These are phyloP conservation scores for Xylocampa areola DNA, from an alignment of 2,888 invertebrate genomes.

Conservation along the genomic window DNA sequence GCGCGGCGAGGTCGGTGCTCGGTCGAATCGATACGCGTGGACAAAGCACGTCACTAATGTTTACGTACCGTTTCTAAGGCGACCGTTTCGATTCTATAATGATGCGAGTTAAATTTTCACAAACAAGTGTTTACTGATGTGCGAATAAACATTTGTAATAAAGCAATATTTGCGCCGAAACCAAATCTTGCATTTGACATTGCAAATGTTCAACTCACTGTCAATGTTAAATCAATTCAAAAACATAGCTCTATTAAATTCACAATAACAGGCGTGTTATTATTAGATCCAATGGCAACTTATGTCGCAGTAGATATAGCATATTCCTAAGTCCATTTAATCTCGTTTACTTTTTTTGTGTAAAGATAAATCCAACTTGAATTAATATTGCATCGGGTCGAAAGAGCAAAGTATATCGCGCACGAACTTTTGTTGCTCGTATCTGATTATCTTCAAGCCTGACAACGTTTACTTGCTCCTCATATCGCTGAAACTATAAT, in stretches of 20 bases:
- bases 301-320: conserved; percentile 18
- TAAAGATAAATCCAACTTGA: conserved; percentile 12
- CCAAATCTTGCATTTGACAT: conserved; percentile 10
- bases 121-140: conserved; percentile 10
- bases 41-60: conserved; percentile 76
- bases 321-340: conserved; percentile 1
- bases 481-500: conserved; percentile 9
- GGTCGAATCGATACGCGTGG: conserved; percentile 74
- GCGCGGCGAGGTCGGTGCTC: conserved; percentile 66
- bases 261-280: conserved; percentile 11
- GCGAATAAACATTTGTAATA: background rate
- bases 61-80: conserved; percentile 82
- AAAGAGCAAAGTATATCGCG: conserved; percentile 19
- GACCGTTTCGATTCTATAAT: conserved; percentile 78
- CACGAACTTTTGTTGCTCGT: conserved; percentile 6
- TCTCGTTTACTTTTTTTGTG: conserved; percentile 24
- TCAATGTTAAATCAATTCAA: conserved; percentile 28
- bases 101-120: conserved; percentile 48
- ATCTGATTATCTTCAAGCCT: conserved; percentile 33
- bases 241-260: conserved; percentile 8
- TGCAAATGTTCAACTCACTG: conserved; percentile 10
- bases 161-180: background rate
- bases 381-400: conserved; percentile 6
- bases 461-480: conserved; percentile 17
- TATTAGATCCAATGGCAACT: conserved; percentile 14